Evolutionary conservation across 2,113 vertebrate species (phyloP), one percentile per base, ranked within the genome.

Genomic region (Antechinus flavipes): DNA sequence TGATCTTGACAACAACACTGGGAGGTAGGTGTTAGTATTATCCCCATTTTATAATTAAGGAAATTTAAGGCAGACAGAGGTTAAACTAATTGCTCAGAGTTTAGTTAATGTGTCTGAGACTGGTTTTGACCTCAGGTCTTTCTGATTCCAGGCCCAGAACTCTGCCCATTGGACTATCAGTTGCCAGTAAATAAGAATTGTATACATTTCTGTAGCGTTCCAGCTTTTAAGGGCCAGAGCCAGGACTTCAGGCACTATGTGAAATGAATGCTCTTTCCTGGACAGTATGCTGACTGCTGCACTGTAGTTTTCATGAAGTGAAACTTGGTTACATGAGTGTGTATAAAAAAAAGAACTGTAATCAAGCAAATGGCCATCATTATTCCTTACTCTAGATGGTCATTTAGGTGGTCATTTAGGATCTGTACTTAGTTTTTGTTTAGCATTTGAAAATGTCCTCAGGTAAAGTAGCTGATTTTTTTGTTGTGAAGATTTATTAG

Each of bases 401-500:
- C 30, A 35, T n/a, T n/a, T 14, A n/a, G 61, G 61, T n/a, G 61
- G 14, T 35, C 30, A 35, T n/a, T n/a, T 14, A n/a, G 61, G 61
- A 68, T 30, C 58, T 61, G 58, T 58, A 25, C 26, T 58, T 58
- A 30, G 56, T 58, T 58, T 58, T 58, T 58, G 26, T 16, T 3
- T 52, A 49, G 90, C 49, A 50, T 54, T 54, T n/a, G 16, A 35
- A 35, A 54, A 2, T 91, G 50, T 7, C 11, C 50, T 30, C 89
- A 49, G n/a, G 91, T 91, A 89, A 2, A n/a, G 89, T 12, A 9
- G 7, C 26, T 12, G 9, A 2, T 0, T 3, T 0, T 27, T 27
- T 22, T 55, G 0, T 0, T 0, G 1, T 0, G 50, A 0, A 46
- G 24, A 0, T 76, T 93, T 55, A 90, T 12, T 0, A 0, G 8